A percentile compares a stretch with the other conserved stretches of the same genome.
These are phyloP conservation scores for Agapostemon virescens DNA, from an alignment of 2,888 invertebrate species.

Conservation along the genomic window DNA sequence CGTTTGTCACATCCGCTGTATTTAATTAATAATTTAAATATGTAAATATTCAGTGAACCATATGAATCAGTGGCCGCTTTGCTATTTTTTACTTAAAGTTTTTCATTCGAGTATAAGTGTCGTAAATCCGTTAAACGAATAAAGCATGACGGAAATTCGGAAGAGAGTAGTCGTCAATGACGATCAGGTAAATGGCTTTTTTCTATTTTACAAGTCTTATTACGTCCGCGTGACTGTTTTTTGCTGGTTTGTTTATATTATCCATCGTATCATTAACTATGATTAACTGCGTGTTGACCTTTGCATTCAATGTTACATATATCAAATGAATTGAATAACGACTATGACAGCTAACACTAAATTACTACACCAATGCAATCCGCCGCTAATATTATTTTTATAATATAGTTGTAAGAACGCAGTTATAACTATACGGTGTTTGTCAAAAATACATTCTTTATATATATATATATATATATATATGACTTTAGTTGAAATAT, in stretches of 20 bases:
- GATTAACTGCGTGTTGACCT: slow-evolving; percentile 28
- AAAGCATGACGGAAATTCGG: slow-evolving; percentile 77
- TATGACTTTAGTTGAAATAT: background rate
- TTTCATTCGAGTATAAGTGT: slow-evolving; percentile 23
- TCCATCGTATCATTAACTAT: background rate
- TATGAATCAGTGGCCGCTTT: slow-evolving; percentile 66
- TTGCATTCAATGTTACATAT: slow-evolving; percentile 11
- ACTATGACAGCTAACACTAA: slow-evolving; percentile 51
- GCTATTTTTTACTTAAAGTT: slow-evolving; percentile 58
- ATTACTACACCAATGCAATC: background rate
- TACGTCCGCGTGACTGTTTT: background rate
- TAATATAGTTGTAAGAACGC: background rate
- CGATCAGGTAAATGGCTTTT: slow-evolving; percentile 72
- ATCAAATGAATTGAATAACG: slow-evolving; percentile 34
- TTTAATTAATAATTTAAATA: slow-evolving; percentile 71
- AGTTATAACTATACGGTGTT: background rate
- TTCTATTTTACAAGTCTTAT: background rate
- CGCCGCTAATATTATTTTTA: slow-evolving; percentile 27
- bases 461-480: background rate
- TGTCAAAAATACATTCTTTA: background rate
- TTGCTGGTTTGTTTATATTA: background rate
- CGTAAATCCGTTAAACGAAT: slow-evolving; percentile 33
- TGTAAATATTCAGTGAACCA: slow-evolving; percentile 72
- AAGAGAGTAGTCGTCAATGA: slow-evolving; percentile 76
- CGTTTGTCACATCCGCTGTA: slow-evolving; percentile 72